A percentile compares a stretch with the other conserved stretches of the same genome.
Conservation (phyloP, 2,888 invertebrate species). For the Pollenia angustigena region DNA sequence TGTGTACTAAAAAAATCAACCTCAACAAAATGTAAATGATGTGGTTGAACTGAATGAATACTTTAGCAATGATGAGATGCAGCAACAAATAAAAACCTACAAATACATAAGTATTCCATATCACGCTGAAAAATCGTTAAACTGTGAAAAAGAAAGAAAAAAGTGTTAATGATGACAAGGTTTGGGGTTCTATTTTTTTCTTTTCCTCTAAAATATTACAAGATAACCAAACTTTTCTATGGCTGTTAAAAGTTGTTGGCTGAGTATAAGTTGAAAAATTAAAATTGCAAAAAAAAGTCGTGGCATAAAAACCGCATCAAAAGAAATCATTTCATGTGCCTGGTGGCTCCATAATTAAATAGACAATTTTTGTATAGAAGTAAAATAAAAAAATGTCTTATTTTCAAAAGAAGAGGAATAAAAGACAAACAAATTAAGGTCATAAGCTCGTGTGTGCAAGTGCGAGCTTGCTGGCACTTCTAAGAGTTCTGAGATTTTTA, state of each 20-base stretch:
- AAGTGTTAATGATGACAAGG: conserved; percentile 61
- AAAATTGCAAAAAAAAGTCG: conserved; percentile 52
- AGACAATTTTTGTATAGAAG: conserved; percentile 1
- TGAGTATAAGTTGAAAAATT: conserved; percentile 6
- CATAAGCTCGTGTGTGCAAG: conserved; percentile 39
- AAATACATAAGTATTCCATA: conserved; percentile 5
- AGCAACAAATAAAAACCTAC: neutral
- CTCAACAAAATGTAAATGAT: conserved; percentile 46
- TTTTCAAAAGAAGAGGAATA: conserved; percentile 17
- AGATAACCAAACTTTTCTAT: conserved; percentile 62
- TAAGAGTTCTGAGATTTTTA: neutral
- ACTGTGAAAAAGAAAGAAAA: conserved; percentile 4
- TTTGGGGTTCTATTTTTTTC: conserved; percentile 37
- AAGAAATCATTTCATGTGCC: conserved; percentile 77
- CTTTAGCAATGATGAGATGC: conserved; percentile 39
- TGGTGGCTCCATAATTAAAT: conserved; percentile 49
- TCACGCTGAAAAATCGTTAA: conserved; percentile 9
- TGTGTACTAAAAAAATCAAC: conserved; percentile 38
- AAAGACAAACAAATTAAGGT: conserved; percentile 57
- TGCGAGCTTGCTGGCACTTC: neutral
- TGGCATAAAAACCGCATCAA: conserved; percentile 71
- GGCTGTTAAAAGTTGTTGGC: conserved; percentile 50
- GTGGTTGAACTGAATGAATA: conserved; percentile 45
- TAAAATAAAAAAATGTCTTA: conserved; percentile 33
- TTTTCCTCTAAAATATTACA: conserved; percentile 29